phyloP scores from a whole-genome alignment of 2,888 invertebrate genomes.

The Brachylomia viminalis region DNA sequence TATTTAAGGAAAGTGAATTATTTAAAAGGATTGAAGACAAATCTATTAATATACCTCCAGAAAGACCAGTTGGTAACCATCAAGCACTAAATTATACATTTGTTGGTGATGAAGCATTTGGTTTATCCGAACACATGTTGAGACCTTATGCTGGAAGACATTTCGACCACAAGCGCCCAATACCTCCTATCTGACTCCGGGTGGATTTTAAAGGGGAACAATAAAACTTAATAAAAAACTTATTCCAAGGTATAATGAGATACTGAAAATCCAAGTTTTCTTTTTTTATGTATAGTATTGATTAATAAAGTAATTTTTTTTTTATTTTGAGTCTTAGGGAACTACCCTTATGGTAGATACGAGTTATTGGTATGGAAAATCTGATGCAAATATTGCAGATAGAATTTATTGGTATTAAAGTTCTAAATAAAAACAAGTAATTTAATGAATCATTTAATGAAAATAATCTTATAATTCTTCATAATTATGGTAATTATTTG shows the following conservation, averaged over 20 bases:
- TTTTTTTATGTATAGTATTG: constrained; percentile 14
- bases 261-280: constrained; percentile 10
- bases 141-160: too few species aligned
- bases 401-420: constrained; percentile 16
- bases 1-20: too few species aligned
- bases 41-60: too few species aligned
- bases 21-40: too few species aligned
- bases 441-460: constrained; percentile 12
- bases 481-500: constrained; percentile 13
- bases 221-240: constrained; percentile 10
- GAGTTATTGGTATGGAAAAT: constrained; percentile 14
- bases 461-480: constrained; percentile 13
- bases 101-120: too few species aligned
- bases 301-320: not conserved
- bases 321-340: constrained; percentile 7
- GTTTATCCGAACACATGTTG: too few species aligned
- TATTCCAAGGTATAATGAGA: constrained; percentile 5
- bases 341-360: constrained; percentile 9
- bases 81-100: too few species aligned
- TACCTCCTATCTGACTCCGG: constrained; percentile 8
- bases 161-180: not conserved
- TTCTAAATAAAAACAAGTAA: constrained; percentile 12
- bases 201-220: constrained; percentile 15
- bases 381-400: constrained; percentile 15
- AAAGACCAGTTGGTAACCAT: too few species aligned